Percentiles rank a stretch among this genome's conserved stretches.
Evolutionary conservation across 2,797 vertebrate species (phyloP).

Genomic region (Selene dorsalis): DNA sequence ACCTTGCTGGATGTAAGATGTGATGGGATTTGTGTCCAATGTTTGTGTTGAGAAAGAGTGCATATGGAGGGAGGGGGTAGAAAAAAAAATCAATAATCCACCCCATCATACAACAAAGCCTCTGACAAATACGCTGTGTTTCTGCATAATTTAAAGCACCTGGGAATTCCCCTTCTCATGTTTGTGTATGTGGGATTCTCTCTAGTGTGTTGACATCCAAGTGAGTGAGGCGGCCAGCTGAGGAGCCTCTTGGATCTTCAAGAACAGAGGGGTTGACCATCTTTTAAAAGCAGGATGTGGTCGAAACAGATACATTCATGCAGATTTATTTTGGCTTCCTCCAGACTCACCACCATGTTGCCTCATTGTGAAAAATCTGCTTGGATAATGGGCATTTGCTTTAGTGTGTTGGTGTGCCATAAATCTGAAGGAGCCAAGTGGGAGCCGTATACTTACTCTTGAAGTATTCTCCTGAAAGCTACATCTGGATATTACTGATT

Average conservation of each 20-base stretch:
- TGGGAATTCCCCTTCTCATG: neutral
- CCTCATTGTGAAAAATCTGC: slow-evolving; percentile 37
- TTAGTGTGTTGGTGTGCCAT: slow-evolving; percentile 17
- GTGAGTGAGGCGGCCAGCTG: slow-evolving; percentile 5
- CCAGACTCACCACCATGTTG: slow-evolving; percentile 27
- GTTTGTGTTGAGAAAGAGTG: slow-evolving; percentile 50
- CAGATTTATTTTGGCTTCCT: slow-evolving; percentile 52
- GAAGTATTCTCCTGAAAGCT: too few relatives aligned
- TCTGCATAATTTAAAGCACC: slow-evolving; percentile 29
- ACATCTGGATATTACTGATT: too few relatives aligned
- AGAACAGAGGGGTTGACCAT: slow-evolving; percentile 23
- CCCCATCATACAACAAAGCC: neutral
- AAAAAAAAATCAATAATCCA: slow-evolving; percentile 55
- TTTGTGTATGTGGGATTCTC: neutral
- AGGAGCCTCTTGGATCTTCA: slow-evolving; percentile 27
- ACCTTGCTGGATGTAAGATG: slow-evolving; percentile 48
- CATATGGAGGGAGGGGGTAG: slow-evolving; percentile 14
- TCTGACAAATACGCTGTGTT: slow-evolving; percentile 15
- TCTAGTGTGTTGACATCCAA: slow-evolving; percentile 13
- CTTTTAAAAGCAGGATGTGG: slow-evolving; percentile 42
- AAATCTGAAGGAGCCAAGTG: slow-evolving; percentile 15
- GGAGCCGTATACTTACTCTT: slow-evolving; percentile 10
- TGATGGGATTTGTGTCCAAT: slow-evolving; percentile 54
- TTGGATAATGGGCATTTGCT: slow-evolving; percentile 20
- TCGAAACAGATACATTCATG: slow-evolving; percentile 38